Percentiles rank a stretch among this genome's conserved stretches.
These are phyloP conservation scores for Theocolax elegans DNA, from an alignment of 1,140 invertebrate genomes.

Conservation along the genomic window DNA sequence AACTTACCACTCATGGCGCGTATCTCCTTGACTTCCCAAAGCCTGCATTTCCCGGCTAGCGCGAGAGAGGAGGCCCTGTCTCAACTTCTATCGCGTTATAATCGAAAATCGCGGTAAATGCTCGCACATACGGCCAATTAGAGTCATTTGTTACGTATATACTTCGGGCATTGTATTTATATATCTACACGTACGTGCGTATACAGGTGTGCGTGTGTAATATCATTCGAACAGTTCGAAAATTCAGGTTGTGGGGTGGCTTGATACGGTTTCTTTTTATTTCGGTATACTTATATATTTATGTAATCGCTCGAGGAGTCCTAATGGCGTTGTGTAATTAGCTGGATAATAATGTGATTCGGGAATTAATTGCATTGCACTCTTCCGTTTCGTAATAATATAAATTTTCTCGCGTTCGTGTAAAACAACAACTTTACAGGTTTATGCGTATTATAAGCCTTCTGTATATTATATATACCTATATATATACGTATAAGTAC, in stretches of 20 bases:
- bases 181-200: neutral
- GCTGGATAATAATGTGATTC: neutral
- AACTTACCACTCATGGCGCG: constrained; percentile 58
- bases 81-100: constrained; percentile 11
- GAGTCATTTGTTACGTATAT: constrained; percentile 30
- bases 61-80: neutral
- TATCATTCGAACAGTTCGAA: constrained; percentile 3
- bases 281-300: too few relatives aligned
- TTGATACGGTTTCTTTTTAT: too few relatives aligned
- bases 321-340: constrained; percentile 21
- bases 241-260: neutral
- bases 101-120: constrained; percentile 37
- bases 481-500: too few relatives aligned
- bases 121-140: constrained; percentile 19
- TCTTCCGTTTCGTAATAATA: too few relatives aligned
- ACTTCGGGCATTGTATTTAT: too few relatives aligned
- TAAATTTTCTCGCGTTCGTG: too few relatives aligned
- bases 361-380: constrained; percentile 7
- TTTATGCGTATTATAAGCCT: too few relatives aligned
- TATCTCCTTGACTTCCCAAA: constrained; percentile 46
- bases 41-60: constrained; percentile 6
- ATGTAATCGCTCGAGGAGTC: constrained; percentile 9
- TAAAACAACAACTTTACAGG: too few relatives aligned
- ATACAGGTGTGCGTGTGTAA: neutral
- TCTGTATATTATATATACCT: too few relatives aligned